Percentiles rank a stretch among this genome's conserved stretches.
phyloP scores from a whole-genome alignment of 2,797 vertebrate genomes.

The Heliangelus exortis region DNA sequence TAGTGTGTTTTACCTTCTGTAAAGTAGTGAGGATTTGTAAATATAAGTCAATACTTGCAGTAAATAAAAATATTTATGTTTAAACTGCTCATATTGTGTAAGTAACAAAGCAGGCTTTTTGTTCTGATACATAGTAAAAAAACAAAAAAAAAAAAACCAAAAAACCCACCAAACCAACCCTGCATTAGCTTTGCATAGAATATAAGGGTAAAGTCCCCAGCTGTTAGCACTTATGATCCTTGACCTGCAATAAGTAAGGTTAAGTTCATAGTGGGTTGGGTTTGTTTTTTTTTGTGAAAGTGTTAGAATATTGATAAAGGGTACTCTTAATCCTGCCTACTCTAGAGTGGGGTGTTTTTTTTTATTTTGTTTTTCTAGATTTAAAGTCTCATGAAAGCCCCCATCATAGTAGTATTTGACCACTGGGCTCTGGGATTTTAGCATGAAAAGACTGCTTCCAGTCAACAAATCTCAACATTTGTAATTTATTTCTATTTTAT shows the following conservation, averaged over 20 bases:
- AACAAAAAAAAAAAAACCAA: rapidly evolving
- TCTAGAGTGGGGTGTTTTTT: background rate
- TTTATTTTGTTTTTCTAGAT: background rate
- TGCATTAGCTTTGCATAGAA: background rate
- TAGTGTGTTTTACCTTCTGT: background rate
- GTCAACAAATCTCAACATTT: background rate
- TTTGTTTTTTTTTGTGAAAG: background rate
- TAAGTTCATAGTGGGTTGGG: background rate
- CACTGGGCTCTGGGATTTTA: background rate
- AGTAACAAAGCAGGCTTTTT: background rate
- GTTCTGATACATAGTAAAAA: background rate
- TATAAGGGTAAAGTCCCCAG: background rate
- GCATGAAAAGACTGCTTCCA: background rate
- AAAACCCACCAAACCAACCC: background rate
- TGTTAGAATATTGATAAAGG: background rate
- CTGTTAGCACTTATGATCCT: background rate
- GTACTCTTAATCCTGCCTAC: background rate
- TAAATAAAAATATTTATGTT: background rate
- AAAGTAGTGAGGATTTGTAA: background rate
- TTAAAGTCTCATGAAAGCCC: background rate
- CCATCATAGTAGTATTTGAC: background rate
- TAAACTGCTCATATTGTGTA: background rate
- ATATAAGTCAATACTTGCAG: background rate
- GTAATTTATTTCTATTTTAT: background rate
- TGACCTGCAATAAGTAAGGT: background rate